These are phyloP conservation scores for Etheostoma cragini DNA, from an alignment of 2,113 vertebrate species.

Conservation along the genomic window DNA sequence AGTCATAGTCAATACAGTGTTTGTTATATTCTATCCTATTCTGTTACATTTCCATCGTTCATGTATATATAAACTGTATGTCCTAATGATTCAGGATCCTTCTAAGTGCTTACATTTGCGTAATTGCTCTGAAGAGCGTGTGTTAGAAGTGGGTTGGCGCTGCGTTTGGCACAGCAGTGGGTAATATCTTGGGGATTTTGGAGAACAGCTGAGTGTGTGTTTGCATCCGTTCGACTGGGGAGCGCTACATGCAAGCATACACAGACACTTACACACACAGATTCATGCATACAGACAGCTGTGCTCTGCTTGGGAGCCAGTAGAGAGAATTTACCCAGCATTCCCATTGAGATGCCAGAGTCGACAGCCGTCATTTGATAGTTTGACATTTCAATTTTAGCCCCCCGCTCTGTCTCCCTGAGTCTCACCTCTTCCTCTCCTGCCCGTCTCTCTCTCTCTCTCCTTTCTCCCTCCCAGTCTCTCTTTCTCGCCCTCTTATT, in stretches of 20 bases:
- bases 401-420: constrained; percentile 35
- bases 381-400: constrained; percentile 82
- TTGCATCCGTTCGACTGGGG: constrained; percentile 27
- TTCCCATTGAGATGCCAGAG: constrained; percentile 62
- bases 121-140: not conserved
- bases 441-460: constrained; percentile 18
- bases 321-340: constrained; percentile 64
- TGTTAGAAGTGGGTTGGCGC: constrained; percentile 21
- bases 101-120: not conserved
- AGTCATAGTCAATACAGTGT: not conserved
- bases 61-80: not conserved
- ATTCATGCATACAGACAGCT: constrained; percentile 52
- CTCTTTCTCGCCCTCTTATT: constrained; percentile 49
- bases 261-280: constrained; percentile 17
- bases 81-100: not conserved
- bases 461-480: constrained; percentile 23
- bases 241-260: not conserved
- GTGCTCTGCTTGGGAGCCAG: constrained; percentile 59
- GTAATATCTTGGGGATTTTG: constrained; percentile 24
- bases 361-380: constrained; percentile 74
- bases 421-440: constrained; percentile 16
- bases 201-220: constrained; percentile 65
- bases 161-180: constrained; percentile 18
- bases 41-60: not conserved
- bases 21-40: not conserved